A percentile compares a stretch with the other conserved stretches of the same genome.
Evolutionary conservation across 1,140 invertebrate genomes (phyloP).

Genomic region (Diachasmimorpha longicaudata): DNA sequence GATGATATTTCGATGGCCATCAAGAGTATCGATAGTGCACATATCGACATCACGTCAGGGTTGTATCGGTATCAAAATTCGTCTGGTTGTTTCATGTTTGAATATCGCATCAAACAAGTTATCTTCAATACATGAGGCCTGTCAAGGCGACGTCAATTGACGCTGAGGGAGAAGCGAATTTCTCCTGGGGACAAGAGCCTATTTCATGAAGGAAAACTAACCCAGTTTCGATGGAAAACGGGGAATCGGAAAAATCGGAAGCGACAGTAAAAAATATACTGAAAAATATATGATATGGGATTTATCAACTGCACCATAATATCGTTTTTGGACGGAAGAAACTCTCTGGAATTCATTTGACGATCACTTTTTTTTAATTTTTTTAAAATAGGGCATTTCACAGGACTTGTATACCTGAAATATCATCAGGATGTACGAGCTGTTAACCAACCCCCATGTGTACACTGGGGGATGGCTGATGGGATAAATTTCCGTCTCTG

Average conservation of each 20-base stretch:
- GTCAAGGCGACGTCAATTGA: neutral
- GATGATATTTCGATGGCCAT: neutral
- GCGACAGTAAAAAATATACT: neutral
- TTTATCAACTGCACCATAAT: too few relatives aligned
- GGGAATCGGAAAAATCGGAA: neutral
- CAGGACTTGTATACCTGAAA: too few relatives aligned
- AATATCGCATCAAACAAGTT: neutral
- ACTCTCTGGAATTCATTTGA: too few relatives aligned
- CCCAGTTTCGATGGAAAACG: neutral
- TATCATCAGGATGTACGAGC: too few relatives aligned
- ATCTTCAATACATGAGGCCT: neutral
- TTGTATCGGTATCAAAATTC: neutral
- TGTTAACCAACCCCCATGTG: too few relatives aligned
- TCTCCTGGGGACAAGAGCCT: neutral
- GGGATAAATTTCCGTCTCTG: too few relatives aligned
- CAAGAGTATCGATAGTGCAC: neutral
- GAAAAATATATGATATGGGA: too few relatives aligned
- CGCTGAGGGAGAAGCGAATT: neutral
- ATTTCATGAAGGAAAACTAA: neutral
- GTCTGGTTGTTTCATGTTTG: neutral
- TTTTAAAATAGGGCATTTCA: too few relatives aligned
- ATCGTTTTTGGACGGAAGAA: too few relatives aligned
- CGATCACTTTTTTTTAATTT: too few relatives aligned
- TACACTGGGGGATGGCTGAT: too few relatives aligned
- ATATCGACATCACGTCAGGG: neutral